These are phyloP conservation scores for Ficedula albicollis DNA, from an alignment of 2,797 vertebrate genomes.

Conservation along the genomic window DNA sequence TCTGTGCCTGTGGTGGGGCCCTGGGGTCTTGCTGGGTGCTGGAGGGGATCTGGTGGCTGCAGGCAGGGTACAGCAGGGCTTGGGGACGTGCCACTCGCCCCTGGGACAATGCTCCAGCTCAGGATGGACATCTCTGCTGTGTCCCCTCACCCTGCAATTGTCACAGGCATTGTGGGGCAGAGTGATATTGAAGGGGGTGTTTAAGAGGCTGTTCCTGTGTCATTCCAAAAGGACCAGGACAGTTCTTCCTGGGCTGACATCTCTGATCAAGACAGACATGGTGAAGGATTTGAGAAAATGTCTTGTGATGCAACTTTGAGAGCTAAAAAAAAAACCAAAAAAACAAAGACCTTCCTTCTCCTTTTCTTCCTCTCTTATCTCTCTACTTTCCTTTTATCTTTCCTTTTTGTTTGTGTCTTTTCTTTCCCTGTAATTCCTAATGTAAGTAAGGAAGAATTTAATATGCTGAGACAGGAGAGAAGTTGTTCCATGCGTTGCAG, in stretches of 20 bases:
- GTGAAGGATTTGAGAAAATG: background rate
- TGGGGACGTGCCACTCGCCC: background rate
- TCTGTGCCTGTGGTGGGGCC: background rate
- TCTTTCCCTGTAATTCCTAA: constrained; percentile 18
- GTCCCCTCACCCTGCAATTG: background rate
- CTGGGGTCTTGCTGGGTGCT: background rate
- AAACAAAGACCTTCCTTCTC: background rate
- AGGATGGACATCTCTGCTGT: background rate
- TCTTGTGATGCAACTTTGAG: background rate
- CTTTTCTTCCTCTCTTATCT: background rate
- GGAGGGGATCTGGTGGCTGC: background rate
- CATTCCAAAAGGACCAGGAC: background rate
- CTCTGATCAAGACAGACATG: background rate
- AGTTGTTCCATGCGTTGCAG: constrained; percentile 54
- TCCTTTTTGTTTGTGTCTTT: background rate
- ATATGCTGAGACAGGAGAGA: constrained; percentile 65
- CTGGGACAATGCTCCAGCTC: background rate
- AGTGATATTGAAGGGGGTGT: background rate
- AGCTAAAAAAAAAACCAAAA: background rate
- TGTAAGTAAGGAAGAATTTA: constrained; percentile 61
- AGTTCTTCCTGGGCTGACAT: background rate
- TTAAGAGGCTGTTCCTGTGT: background rate
- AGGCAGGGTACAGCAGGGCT: no score
- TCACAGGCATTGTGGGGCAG: background rate
- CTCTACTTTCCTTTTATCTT: constrained; percentile 5